These are phyloP conservation scores for Pygocentrus nattereri DNA, from an alignment of 2,797 vertebrate species.

Conservation along the genomic window DNA sequence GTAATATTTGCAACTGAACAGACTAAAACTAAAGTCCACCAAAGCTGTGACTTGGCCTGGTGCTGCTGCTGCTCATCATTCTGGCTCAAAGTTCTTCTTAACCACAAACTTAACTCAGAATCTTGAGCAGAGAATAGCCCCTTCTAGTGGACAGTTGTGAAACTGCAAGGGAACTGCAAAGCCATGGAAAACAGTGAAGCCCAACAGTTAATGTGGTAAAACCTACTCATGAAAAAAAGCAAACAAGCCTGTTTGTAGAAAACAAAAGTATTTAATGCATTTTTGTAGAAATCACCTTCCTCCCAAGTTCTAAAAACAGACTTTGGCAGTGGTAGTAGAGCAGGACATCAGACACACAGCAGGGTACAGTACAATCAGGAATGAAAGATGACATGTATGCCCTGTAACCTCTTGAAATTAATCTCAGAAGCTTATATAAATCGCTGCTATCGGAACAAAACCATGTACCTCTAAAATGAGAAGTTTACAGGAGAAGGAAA, in stretches of 20 bases:
- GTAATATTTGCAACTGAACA: not conserved
- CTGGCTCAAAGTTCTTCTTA: too few relatives aligned
- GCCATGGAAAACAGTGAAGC: not conserved
- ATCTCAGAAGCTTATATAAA: not conserved
- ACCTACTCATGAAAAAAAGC: not conserved
- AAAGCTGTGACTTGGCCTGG: not conserved
- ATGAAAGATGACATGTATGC: not conserved
- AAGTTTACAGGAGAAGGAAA: too few relatives aligned
- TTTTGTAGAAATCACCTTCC: conserved; percentile 49
- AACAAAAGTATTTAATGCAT: conserved; percentile 45
- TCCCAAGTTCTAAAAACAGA: conserved; percentile 39
- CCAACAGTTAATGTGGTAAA: not conserved
- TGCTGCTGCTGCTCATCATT: not conserved
- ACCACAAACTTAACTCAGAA: not conserved
- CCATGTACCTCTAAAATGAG: too few relatives aligned
- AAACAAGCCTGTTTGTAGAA: conserved; percentile 14
- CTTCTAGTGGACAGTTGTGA: not conserved
- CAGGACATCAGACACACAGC: conserved; percentile 29
- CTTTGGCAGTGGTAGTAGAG: conserved; percentile 16
- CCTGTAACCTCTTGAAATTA: not conserved
- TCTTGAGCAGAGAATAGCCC: not conserved
- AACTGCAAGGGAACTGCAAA: not conserved
- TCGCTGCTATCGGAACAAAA: too few relatives aligned
- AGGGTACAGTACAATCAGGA: conserved; percentile 25
- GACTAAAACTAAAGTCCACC: not conserved